Conservation (phyloP, 2,797 vertebrate species). For the Aselliscus stoliczkanus region DNA sequence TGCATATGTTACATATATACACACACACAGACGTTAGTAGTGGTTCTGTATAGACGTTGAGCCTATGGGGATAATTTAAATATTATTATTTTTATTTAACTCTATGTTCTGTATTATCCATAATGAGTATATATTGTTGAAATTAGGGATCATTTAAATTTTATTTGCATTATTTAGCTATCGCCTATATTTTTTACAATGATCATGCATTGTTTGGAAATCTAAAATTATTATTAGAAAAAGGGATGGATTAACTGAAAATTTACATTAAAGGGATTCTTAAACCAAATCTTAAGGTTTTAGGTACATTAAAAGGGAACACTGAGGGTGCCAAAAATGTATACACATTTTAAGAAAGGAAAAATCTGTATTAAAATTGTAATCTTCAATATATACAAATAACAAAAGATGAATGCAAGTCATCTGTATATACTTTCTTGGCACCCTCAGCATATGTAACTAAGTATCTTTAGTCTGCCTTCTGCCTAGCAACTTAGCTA, state of each 20-base stretch:
- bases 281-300: not conserved
- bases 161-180: constrained; percentile 15
- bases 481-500: not conserved
- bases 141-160: not conserved
- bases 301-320: not conserved
- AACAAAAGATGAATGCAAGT: too few species aligned
- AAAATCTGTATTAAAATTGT: too few species aligned
- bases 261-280: not conserved
- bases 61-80: not conserved
- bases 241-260: not conserved
- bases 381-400: too few species aligned
- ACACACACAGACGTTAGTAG: not conserved
- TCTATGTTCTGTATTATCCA: not conserved
- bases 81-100: constrained; percentile 6
- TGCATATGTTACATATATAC: not conserved
- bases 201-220: not conserved
- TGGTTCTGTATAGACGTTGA: not conserved
- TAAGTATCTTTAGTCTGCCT: not conserved
- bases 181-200: not conserved
- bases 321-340: too few species aligned
- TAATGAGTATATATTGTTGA: not conserved
- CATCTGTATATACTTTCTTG: too few species aligned
- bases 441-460: not conserved
- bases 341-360: too few species aligned
- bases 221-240: constrained; percentile 26